A percentile compares a stretch with the other conserved stretches of the same genome.
These are phyloP conservation scores for Catharus ustulatus DNA, from an alignment of 2,797 vertebrate species.

Conservation along the genomic window DNA sequence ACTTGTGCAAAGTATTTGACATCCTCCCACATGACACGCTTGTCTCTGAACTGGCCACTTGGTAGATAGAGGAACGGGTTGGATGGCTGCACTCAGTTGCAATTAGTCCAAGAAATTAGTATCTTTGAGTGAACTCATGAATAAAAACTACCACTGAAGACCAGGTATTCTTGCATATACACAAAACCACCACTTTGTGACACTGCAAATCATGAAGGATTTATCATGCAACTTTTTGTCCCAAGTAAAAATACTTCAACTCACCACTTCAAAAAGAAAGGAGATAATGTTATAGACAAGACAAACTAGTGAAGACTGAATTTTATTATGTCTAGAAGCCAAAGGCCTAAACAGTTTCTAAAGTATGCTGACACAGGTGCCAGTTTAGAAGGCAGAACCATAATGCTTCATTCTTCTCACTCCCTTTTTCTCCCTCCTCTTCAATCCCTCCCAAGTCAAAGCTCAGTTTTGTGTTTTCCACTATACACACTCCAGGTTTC, in stretches of 20 bases:
- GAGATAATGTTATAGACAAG: not conserved
- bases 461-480: not conserved
- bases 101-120: not conserved
- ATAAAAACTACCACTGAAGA: not conserved
- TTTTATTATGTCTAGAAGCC: not conserved
- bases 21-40: not conserved
- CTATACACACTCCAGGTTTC: not conserved
- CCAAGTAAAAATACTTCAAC: not conserved
- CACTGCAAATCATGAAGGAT: not conserved
- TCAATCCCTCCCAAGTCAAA: not conserved
- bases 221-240: not conserved
- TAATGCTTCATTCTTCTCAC: not conserved
- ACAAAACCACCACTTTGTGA: not conserved
- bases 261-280: not conserved
- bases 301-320: not conserved
- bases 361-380: accelerated
- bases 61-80: not conserved
- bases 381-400: not conserved
- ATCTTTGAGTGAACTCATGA: not conserved
- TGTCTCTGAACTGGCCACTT: not conserved
- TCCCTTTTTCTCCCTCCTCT: not conserved
- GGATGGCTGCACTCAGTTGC: not conserved
- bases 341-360: not conserved
- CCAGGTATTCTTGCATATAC: not conserved
- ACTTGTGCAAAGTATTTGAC: not conserved